phyloP scores from a whole-genome alignment of 2,797 vertebrate genomes.

The Crax fasciolata region DNA sequence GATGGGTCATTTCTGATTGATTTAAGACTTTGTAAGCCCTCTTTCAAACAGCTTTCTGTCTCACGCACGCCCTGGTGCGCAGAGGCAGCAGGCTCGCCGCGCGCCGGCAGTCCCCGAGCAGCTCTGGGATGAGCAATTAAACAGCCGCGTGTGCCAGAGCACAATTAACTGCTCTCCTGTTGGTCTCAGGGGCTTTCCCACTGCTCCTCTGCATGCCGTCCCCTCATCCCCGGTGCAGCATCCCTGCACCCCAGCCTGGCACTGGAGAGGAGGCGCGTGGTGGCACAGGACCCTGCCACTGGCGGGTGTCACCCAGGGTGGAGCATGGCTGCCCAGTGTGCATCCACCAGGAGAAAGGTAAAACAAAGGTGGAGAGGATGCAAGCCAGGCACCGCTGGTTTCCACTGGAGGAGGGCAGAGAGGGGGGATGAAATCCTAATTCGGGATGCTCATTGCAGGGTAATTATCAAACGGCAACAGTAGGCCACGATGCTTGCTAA shows the following conservation, averaged over 20 bases:
- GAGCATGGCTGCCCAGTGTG: neutral
- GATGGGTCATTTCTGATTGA: slow-evolving; percentile 13
- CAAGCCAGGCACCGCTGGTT: slow-evolving; percentile 21
- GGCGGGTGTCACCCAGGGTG: neutral
- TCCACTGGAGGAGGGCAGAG: neutral
- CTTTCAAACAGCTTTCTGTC: neutral
- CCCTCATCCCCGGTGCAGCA: neutral
- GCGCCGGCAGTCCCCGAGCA: fast-evolving
- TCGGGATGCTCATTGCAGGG: slow-evolving; percentile 78
- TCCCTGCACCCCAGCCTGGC: neutral
- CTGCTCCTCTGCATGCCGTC: neutral
- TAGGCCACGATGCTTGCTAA: slow-evolving; percentile 78
- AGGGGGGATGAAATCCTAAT: slow-evolving; percentile 47
- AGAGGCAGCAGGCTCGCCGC: neutral
- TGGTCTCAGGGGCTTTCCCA: slow-evolving; percentile 11
- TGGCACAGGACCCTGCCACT: neutral
- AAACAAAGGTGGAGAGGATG: neutral
- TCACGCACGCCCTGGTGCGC: fast-evolving
- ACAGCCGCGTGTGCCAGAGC: neutral
- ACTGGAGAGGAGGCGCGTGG: fast-evolving
- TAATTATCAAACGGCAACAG: slow-evolving; percentile 80
- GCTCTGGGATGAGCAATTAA: neutral
- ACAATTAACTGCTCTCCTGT: neutral
- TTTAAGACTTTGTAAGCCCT: neutral
- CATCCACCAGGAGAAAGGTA: neutral